Evolutionary conservation across 2,888 invertebrate species (phyloP).

Genomic region (Phortica okadai): DNA sequence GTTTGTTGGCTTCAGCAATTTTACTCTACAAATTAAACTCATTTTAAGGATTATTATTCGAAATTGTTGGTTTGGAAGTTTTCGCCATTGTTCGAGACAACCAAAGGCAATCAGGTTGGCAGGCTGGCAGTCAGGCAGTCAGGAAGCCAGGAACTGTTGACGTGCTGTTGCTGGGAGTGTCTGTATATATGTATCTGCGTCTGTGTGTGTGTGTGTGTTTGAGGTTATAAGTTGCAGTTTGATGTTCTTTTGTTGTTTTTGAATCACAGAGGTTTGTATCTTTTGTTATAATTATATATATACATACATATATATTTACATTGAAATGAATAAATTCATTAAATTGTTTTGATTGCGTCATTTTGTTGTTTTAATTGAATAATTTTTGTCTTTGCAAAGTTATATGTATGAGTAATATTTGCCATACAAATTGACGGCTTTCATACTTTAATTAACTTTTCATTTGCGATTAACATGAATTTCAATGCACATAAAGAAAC

Average conservation of each 20-base stretch:
- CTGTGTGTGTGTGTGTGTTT: background rate
- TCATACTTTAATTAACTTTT: no score
- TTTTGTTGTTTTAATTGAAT: slow-evolving; percentile 32
- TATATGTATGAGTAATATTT: slow-evolving; percentile 20
- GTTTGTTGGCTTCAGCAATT: slow-evolving; percentile 51
- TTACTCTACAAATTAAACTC: slow-evolving; percentile 69
- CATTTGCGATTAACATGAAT: no score
- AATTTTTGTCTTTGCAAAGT: background rate
- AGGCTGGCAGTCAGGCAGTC: no score
- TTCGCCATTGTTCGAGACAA: slow-evolving; percentile 50
- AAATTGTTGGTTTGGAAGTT: slow-evolving; percentile 65
- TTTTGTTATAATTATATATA: slow-evolving; percentile 62
- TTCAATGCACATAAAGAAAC: no score
- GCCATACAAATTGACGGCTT: slow-evolving; percentile 3
- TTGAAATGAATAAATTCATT: background rate
- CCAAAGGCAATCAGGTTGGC: background rate
- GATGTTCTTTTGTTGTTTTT: background rate
- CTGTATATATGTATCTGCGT: background rate
- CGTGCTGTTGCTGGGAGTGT: background rate
- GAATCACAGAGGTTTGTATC: background rate
- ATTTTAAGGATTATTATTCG: slow-evolving; percentile 70
- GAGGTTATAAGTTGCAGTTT: background rate
- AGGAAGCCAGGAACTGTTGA: no score
- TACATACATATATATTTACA: background rate
- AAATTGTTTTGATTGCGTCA: slow-evolving; percentile 11